Evolutionary conservation across 2,888 invertebrate species (phyloP).

Genomic region (Athalia rosae): DNA sequence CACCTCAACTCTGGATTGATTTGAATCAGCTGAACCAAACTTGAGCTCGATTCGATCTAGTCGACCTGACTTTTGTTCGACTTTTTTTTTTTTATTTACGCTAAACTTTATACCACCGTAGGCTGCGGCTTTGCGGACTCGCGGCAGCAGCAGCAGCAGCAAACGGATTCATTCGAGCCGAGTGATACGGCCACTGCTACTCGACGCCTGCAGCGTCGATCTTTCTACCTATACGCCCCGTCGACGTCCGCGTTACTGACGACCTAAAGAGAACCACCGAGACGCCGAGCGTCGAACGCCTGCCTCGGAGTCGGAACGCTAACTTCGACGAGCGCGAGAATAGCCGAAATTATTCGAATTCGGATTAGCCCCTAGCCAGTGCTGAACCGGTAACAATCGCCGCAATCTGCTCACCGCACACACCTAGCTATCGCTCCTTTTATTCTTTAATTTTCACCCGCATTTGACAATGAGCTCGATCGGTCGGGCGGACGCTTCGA

Average conservation of each 20-base stretch:
- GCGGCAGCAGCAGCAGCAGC: background rate
- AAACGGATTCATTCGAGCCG: background rate
- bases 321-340: constrained; percentile 40
- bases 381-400: background rate
- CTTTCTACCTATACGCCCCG: constrained; percentile 18
- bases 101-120: no score
- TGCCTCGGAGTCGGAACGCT: constrained; percentile 32
- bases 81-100: no score
- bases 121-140: background rate
- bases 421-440: background rate
- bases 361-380: background rate
- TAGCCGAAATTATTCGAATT: constrained; percentile 34
- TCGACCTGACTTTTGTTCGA: no score
- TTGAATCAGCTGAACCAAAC: no score
- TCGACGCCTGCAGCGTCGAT: constrained; percentile 12
- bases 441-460: no score
- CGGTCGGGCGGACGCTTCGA: no score
- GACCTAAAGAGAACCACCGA: background rate
- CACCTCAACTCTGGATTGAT: no score
- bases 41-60: no score
- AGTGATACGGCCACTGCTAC: constrained; percentile 18
- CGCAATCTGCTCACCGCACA: background rate
- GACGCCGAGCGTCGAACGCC: constrained; percentile 3
- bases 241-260: constrained; percentile 20
- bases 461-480: no score